Conservation (phyloP, 2,113 vertebrate genomes). For the Tychaedon coryphoeus region DNA sequence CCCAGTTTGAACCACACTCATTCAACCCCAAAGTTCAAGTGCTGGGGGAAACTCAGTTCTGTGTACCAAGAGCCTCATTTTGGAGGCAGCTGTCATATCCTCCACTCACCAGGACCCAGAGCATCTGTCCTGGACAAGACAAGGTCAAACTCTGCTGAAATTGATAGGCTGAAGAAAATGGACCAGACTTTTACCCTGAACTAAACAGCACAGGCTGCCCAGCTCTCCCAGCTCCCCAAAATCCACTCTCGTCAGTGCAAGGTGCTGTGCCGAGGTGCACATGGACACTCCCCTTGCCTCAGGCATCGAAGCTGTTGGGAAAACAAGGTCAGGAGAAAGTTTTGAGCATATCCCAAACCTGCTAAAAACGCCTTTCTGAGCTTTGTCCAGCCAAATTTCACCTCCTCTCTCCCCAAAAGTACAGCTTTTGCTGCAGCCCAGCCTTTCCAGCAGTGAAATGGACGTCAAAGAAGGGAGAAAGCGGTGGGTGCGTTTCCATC, state of each 20-base stretch:
- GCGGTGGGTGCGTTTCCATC: fast-evolving
- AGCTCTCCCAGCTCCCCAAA: not conserved
- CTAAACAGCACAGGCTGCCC: not conserved
- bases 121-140: fast-evolving
- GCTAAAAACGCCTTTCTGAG: not conserved
- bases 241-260: not conserved
- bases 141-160: not conserved
- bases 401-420: not conserved
- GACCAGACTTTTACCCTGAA: not conserved
- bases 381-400: not conserved
- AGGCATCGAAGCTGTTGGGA: fast-evolving
- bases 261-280: fast-evolving
- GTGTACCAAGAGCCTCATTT: not conserved
- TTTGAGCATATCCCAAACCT: not conserved
- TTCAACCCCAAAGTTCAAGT: not conserved
- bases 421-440: not conserved
- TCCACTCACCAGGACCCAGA: not conserved
- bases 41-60: not conserved
- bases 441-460: not conserved
- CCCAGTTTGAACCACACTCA: not conserved
- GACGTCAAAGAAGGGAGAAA: not conserved
- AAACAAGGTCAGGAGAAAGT: not conserved
- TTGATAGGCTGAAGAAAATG: not conserved
- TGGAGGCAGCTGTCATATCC: not conserved
- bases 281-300: fast-evolving